Evolutionary conservation across 2,888 invertebrate species (phyloP).

Genomic region (Omphaloscelis lunosa): DNA sequence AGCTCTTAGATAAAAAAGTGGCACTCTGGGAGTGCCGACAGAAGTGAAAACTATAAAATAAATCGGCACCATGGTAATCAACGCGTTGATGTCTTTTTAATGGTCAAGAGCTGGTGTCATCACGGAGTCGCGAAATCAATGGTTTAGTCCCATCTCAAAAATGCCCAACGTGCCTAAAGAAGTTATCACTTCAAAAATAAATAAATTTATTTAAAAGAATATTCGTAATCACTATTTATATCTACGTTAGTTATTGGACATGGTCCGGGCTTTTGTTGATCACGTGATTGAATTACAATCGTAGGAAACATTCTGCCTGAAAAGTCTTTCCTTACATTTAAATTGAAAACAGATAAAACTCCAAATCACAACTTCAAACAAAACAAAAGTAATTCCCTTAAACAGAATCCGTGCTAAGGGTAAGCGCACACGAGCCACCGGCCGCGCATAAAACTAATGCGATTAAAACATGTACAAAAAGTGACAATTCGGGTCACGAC

Average conservation of each 20-base stretch:
- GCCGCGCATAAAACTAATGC: conserved; percentile 26
- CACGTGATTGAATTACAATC: neutral
- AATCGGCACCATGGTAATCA: too few species aligned
- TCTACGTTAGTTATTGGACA: neutral
- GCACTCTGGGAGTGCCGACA: too few species aligned
- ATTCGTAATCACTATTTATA: neutral
- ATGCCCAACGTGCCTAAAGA: too few species aligned
- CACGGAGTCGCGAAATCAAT: too few species aligned
- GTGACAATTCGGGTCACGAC: conserved; percentile 37
- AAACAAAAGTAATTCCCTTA: conserved; percentile 4
- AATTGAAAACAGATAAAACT: neutral
- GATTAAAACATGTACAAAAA: conserved; percentile 43
- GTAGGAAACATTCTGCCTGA: neutral
- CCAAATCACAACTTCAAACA: neutral
- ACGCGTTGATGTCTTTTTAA: too few species aligned
- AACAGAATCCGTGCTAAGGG: conserved; percentile 2
- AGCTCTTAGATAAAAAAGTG: too few species aligned
- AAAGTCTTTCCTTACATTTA: neutral
- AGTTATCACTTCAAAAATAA: too few species aligned
- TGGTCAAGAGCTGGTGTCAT: too few species aligned
- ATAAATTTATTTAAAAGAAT: neutral
- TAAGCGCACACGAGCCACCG: neutral
- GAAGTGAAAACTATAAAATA: too few species aligned
- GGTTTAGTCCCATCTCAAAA: too few species aligned
- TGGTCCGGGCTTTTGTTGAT: neutral